Conservation (phyloP, 2,797 vertebrate genomes). For the Sparidentex hasta region DNA sequence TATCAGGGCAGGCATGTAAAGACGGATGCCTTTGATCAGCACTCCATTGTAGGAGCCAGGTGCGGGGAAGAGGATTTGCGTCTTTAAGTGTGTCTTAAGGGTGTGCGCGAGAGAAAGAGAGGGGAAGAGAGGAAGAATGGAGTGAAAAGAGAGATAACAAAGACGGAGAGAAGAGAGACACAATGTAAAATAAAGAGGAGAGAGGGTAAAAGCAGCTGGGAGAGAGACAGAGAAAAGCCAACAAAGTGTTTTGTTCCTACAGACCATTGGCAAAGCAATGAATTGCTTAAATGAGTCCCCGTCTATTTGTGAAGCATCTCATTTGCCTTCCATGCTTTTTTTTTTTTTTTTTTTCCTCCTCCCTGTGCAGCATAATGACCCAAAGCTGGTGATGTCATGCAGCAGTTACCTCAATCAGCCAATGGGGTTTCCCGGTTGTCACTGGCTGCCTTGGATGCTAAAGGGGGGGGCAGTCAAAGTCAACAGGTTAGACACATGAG, state of each 20-base stretch:
- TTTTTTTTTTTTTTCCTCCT: background rate
- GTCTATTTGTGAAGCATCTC: constrained; percentile 61
- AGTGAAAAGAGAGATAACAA: background rate
- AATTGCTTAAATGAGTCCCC: constrained; percentile 60
- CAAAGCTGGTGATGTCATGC: constrained; percentile 59
- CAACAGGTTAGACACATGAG: constrained; percentile 57
- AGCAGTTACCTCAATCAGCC: constrained; percentile 75
- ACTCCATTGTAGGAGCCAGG: constrained; percentile 65
- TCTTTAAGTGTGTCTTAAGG: constrained; percentile 59
- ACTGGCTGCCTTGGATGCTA: constrained; percentile 59
- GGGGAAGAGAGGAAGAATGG: background rate
- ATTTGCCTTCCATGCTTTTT: constrained; percentile 53
- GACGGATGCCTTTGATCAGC: constrained; percentile 79
- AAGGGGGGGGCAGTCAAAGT: constrained; percentile 55
- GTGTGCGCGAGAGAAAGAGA: constrained; percentile 16
- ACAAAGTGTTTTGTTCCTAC: constrained; percentile 57
- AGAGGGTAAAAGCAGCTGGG: background rate
- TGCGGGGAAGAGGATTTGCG: constrained; percentile 56
- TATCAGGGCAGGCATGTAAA: constrained; percentile 70
- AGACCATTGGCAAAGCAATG: constrained; percentile 58
- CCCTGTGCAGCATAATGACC: constrained; percentile 31
- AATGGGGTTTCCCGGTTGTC: constrained; percentile 58
- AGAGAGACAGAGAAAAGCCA: constrained; percentile 34
- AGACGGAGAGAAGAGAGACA: constrained; percentile 1
- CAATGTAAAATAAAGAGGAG: background rate